A percentile compares a stretch with the other conserved stretches of the same genome.
These are phyloP conservation scores for Rotaria macrura DNA, from an alignment of 2,888 invertebrate species.

Conservation along the genomic window DNA sequence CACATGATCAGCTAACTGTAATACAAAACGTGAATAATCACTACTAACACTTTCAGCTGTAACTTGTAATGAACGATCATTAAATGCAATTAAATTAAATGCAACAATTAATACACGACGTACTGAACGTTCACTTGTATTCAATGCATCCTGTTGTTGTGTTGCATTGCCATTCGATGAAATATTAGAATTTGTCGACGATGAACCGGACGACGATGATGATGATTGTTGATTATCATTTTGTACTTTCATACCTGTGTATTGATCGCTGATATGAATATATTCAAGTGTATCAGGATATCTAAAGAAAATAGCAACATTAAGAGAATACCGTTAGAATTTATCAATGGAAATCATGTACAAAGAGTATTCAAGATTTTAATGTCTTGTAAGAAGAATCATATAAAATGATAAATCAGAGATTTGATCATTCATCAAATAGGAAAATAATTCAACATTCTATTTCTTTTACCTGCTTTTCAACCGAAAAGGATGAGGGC, in stretches of 20 bases:
- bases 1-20: constrained; percentile 82
- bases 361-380: too few relatives aligned
- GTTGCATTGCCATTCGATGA: neutral
- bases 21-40: constrained; percentile 67
- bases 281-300: constrained; percentile 66
- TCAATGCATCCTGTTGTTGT: constrained; percentile 20
- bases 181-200: neutral
- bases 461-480: too few relatives aligned
- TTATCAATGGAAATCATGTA: too few relatives aligned
- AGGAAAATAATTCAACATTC: too few relatives aligned
- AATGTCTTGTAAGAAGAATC: too few relatives aligned
- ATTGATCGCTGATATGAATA: constrained; percentile 93
- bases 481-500: too few relatives aligned
- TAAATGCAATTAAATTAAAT: constrained; percentile 28
- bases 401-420: too few relatives aligned
- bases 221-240: constrained; percentile 56
- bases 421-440: too few relatives aligned
- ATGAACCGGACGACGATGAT: neutral
- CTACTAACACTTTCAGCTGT: constrained; percentile 68
- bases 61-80: constrained; percentile 39
- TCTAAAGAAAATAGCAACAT: constrained; percentile 18
- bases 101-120: constrained; percentile 5
- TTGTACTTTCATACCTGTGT: constrained; percentile 73
- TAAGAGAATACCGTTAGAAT: too few relatives aligned
- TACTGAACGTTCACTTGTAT: constrained; percentile 3